Evolutionary conservation across 2,888 invertebrate genomes (phyloP), one percentile per base, ranked within the genome.

Genomic region (Mylabris sibirica): DNA sequence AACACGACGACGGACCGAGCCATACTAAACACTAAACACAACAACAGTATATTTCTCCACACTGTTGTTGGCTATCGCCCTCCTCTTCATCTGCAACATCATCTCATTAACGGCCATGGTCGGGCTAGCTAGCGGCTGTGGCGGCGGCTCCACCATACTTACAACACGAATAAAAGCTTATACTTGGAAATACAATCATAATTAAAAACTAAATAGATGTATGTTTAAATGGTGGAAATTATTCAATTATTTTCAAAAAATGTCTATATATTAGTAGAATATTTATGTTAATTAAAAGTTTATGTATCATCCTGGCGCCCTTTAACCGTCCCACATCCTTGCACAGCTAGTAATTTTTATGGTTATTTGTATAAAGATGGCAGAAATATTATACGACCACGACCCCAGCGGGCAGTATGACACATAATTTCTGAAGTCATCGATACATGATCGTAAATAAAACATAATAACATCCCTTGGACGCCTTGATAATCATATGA

Each of bases 1-100:
- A 81, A 74, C 77, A 78, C 77, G 67, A 78, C 79, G 76, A 76
- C 78, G 76, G 81, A 75, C 77, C 81, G 81, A 81, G 82, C 83
- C 82, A 83, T 83, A 83, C 83, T 83, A 78, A 75, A 67, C 64
- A 34, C 20, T 20, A 24, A 8, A 38, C n/a, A 26, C 57, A 12
- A 57, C 57, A 57, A 57, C 57, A 26, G 57, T 57, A 57, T 57
- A 57, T 44, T 26, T 38, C 67, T 64, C 60, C 38, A 61, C 61
- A 38, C 38, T 34, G 64, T 59, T 62, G 30, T 59, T 62, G 30
- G 62, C 64, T 62, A 49, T 70, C 64, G 68, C 68, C 68, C 72
- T 72, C 70, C 70, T 63, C 69, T 72, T 72, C 67, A 73, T 74
- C 75, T 72, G 73, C 73, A 72, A 66, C 68, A 68, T 74, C 71